A percentile compares a stretch with the other conserved stretches of the same genome.
phyloP scores from a whole-genome alignment of 2,797 vertebrate genomes.

The Astyanax mexicanus region DNA sequence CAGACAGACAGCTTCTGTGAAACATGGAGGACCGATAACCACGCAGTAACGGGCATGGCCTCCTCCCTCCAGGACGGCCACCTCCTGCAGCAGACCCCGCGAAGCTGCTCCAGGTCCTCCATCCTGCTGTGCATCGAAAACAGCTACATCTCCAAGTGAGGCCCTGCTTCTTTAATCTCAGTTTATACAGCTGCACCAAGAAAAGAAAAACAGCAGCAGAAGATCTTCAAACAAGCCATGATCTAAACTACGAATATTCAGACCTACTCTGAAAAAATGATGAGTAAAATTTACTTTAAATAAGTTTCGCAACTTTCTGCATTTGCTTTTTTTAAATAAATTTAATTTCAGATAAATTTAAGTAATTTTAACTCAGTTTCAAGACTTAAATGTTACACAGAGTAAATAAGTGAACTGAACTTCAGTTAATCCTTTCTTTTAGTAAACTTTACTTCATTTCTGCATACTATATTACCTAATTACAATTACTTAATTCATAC shows the following conservation, averaged over 20 bases:
- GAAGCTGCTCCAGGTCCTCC: constrained; percentile 82
- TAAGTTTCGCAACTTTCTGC: too few relatives aligned
- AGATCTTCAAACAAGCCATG: constrained; percentile 1
- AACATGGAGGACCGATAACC: constrained; percentile 83
- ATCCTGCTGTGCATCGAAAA: constrained; percentile 91
- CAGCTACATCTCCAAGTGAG: constrained; percentile 81
- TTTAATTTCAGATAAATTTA: too few relatives aligned
- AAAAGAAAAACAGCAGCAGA: background rate
- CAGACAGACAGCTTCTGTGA: constrained; percentile 87
- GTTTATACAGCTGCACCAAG: constrained; percentile 64
- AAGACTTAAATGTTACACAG: too few relatives aligned
- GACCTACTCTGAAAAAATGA: too few relatives aligned
- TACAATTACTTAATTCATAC: too few relatives aligned
- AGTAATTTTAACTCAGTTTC: too few relatives aligned
- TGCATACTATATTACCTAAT: too few relatives aligned
- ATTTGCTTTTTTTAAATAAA: too few relatives aligned
- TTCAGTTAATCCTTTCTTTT: too few relatives aligned
- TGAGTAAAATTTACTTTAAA: too few relatives aligned
- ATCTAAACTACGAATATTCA: background rate
- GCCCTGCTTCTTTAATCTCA: background rate
- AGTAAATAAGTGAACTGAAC: too few relatives aligned
- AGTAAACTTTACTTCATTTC: too few relatives aligned
- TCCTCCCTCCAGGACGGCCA: constrained; percentile 80
- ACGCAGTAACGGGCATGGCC: constrained; percentile 77
- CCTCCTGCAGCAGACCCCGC: constrained; percentile 84